A percentile compares a stretch with the other conserved stretches of the same genome.
Conservation (phyloP, 2,888 invertebrate species). For the Tetragonula carbonaria region DNA sequence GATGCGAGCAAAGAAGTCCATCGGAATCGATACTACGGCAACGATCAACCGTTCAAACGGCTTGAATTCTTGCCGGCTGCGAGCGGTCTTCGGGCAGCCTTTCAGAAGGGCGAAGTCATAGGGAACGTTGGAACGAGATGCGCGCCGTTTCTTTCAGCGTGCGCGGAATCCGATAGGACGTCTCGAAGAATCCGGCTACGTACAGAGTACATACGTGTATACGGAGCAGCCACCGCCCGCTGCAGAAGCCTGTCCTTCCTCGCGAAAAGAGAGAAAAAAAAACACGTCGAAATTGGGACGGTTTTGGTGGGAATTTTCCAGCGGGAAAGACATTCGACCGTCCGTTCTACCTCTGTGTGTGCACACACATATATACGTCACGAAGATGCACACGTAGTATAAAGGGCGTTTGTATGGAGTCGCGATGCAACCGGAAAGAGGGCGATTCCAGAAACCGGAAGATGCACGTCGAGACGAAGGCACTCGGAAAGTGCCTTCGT, state of each 20-base stretch:
- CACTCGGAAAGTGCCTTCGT: too few species aligned
- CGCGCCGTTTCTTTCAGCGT: constrained; percentile 59
- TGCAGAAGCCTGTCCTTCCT: constrained; percentile 1
- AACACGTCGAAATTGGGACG: constrained; percentile 13
- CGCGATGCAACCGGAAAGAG: too few species aligned
- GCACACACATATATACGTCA: background rate
- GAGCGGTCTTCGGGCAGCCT: constrained; percentile 3
- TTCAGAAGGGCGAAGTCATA: constrained; percentile 20
- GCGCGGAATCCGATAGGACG: constrained; percentile 66
- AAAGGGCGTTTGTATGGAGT: too few species aligned
- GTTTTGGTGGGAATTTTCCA: constrained; percentile 44
- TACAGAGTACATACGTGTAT: constrained; percentile 10
- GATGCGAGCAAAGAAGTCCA: constrained; percentile 29
- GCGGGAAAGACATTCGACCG: constrained; percentile 32
- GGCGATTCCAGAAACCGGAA: too few species aligned
- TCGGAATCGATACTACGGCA: constrained; percentile 46
- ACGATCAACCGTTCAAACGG: constrained; percentile 55
- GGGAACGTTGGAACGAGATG: constrained; percentile 35
- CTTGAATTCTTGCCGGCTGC: constrained; percentile 46
- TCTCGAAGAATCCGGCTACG: constrained; percentile 48
- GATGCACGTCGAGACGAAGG: too few species aligned
- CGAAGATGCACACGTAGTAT: background rate
- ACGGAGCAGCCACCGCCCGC: constrained; percentile 5
- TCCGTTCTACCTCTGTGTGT: background rate
- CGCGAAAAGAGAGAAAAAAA: constrained; percentile 18